phyloP scores from a whole-genome alignment of 2,888 invertebrate species.

The Eupithecia insigniata region DNA sequence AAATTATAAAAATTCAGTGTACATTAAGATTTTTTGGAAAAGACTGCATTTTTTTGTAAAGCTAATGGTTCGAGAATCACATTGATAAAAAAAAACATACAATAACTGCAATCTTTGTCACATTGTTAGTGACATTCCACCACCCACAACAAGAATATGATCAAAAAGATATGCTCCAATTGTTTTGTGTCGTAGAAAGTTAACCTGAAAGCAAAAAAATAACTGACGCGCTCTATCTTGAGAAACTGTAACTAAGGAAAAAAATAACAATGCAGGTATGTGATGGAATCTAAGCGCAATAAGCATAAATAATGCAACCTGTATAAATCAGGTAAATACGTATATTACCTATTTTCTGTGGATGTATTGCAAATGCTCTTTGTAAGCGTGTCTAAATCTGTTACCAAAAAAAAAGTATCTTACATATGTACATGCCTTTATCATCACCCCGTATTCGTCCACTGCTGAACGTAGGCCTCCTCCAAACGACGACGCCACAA shows the following conservation, averaged over 20 bases:
- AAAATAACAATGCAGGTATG: background rate
- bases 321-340: background rate
- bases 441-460: too few species aligned
- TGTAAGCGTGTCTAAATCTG: background rate
- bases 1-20: too few species aligned
- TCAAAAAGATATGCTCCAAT: slow-evolving; percentile 21
- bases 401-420: background rate
- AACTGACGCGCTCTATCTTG: slow-evolving; percentile 1
- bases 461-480: too few species aligned
- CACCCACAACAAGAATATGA: slow-evolving; percentile 6
- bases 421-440: too few species aligned
- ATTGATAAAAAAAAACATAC: background rate
- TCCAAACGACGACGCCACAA: too few species aligned
- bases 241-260: background rate
- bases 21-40: too few species aligned
- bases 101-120: slow-evolving; percentile 1
- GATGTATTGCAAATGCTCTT: background rate
- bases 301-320: background rate
- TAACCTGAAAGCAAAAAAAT: slow-evolving; percentile 13
- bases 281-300: background rate
- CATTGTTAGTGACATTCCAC: slow-evolving; percentile 1
- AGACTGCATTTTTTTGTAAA: background rate
- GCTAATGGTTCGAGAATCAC: background rate
- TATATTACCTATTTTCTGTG: background rate
- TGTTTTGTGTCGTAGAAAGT: slow-evolving; percentile 22